These are phyloP conservation scores for Atopsyche davidsoni DNA, from an alignment of 1,140 invertebrate species.

Conservation along the genomic window DNA sequence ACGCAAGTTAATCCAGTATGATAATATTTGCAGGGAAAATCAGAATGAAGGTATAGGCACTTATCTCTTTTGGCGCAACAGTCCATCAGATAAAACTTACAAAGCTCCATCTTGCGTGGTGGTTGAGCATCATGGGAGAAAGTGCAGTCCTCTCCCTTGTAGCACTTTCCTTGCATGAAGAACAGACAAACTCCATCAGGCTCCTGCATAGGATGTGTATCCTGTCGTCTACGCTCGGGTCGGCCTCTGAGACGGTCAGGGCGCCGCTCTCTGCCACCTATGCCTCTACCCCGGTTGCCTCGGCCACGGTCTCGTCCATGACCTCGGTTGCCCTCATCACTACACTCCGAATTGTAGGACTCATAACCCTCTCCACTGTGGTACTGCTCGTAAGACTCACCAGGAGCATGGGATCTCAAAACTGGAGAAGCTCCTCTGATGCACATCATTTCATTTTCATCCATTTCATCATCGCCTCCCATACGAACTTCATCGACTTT, in stretches of 20 bases:
- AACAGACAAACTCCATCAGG: slow-evolving; percentile 66
- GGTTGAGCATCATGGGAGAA: slow-evolving; percentile 82
- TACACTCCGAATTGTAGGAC: slow-evolving; percentile 51
- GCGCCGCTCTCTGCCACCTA: slow-evolving; percentile 25
- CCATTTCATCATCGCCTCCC: slow-evolving; percentile 55
- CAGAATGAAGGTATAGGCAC: slow-evolving; percentile 94
- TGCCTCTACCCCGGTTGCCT: slow-evolving; percentile 6
- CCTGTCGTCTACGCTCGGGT: slow-evolving; percentile 36
- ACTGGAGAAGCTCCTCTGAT: slow-evolving; percentile 65
- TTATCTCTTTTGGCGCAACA: slow-evolving; percentile 93
- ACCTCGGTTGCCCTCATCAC: slow-evolving; percentile 41
- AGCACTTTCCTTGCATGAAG: slow-evolving; percentile 84
- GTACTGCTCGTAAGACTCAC: slow-evolving; percentile 19
- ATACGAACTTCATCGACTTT: slow-evolving; percentile 36
- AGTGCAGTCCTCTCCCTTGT: slow-evolving; percentile 64
- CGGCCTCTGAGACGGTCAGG: slow-evolving; percentile 19
- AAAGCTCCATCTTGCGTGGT: slow-evolving; percentile 86
- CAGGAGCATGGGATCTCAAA: slow-evolving; percentile 35
- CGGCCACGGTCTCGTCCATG: slow-evolving; percentile 36
- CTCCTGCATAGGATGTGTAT: slow-evolving; percentile 52
- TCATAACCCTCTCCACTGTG: slow-evolving; percentile 43
- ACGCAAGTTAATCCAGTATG: slow-evolving; percentile 86
- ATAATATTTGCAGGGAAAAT: slow-evolving; percentile 97
- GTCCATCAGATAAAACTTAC: slow-evolving; percentile 95
- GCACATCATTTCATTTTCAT: slow-evolving; percentile 74